Conservation (phyloP, 2,113 vertebrate species). For the Castor canadensis region DNA sequence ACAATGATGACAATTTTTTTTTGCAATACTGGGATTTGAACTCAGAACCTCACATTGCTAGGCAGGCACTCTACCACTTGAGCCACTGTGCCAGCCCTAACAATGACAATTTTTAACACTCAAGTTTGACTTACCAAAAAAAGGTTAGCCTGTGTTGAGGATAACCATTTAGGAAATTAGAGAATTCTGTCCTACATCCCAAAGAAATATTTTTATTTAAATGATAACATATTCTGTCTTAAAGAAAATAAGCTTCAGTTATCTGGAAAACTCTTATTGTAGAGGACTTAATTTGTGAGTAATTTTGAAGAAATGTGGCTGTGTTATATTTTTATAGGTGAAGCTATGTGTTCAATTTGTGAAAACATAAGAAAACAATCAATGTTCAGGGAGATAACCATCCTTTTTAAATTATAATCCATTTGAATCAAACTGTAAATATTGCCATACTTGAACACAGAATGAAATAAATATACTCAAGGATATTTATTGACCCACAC, state of each 20-base stretch:
- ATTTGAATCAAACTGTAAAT: conserved; percentile 56
- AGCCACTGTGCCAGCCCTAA: too few species aligned
- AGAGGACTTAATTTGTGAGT: neutral
- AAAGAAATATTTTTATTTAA: conserved; percentile 35
- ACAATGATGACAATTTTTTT: neutral
- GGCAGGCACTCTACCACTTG: too few species aligned
- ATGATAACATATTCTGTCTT: neutral
- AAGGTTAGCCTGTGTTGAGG: neutral
- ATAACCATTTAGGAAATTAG: neutral
- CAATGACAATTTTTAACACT: neutral
- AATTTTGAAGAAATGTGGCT: neutral
- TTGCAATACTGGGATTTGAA: too few species aligned
- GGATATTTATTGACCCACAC: conserved; percentile 52
- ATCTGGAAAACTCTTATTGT: neutral
- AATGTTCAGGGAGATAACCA: conserved; percentile 35
- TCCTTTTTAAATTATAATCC: conserved; percentile 49
- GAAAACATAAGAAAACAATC: conserved; percentile 60
- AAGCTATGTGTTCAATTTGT: neutral
- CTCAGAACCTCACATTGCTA: too few species aligned
- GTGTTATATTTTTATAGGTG: neutral
- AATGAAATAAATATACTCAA: conserved; percentile 57
- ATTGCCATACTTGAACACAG: conserved; percentile 54
- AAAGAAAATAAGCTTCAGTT: conserved; percentile 18
- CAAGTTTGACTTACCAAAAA: neutral
- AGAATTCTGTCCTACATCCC: neutral